Conservation (phyloP, 1,140 invertebrate genomes). For the Drosophila nikananu region DNA sequence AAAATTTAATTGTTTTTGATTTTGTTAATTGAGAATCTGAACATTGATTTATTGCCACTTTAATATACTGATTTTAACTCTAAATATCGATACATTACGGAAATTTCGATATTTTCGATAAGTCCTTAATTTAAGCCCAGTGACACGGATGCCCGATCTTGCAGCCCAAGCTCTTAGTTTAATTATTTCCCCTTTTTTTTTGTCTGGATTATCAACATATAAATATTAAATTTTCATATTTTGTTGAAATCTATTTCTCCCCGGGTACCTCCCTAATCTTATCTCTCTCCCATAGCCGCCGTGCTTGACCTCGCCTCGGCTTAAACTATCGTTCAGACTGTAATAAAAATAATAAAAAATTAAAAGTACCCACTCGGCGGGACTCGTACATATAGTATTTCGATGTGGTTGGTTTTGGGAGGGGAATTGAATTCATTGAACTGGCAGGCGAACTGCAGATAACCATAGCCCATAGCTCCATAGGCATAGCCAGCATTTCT, state of each 20-base stretch:
- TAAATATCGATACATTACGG: too few species aligned
- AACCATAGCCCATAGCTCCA: conserved; percentile 17
- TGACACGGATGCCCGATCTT: too few species aligned
- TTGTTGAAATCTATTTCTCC: not conserved
- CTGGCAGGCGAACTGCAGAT: conserved; percentile 29
- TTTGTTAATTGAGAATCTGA: too few species aligned
- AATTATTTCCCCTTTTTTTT: too few species aligned
- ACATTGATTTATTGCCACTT: too few species aligned
- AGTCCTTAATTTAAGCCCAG: too few species aligned
- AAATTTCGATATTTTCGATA: too few species aligned
- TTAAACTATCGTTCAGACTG: conserved; percentile 51
- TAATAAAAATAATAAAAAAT: conserved; percentile 74
- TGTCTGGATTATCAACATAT: not conserved
- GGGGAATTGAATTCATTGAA: conserved; percentile 47
- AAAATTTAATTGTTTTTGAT: too few species aligned
- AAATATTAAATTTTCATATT: not conserved
- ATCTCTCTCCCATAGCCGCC: conserved; percentile 52
- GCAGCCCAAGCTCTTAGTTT: too few species aligned
- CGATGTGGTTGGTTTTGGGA: conserved; percentile 31
- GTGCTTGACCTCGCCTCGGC: conserved; percentile 63
- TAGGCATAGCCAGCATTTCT: conserved; percentile 13
- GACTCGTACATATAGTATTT: conserved; percentile 4
- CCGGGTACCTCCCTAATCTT: conserved; percentile 46
- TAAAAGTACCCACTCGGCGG: conserved; percentile 43
- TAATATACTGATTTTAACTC: too few species aligned